Percentiles rank a stretch among this genome's conserved stretches.
These are phyloP conservation scores for Poecile montanus DNA, from an alignment of 2,797 vertebrate species.

Conservation along the genomic window DNA sequence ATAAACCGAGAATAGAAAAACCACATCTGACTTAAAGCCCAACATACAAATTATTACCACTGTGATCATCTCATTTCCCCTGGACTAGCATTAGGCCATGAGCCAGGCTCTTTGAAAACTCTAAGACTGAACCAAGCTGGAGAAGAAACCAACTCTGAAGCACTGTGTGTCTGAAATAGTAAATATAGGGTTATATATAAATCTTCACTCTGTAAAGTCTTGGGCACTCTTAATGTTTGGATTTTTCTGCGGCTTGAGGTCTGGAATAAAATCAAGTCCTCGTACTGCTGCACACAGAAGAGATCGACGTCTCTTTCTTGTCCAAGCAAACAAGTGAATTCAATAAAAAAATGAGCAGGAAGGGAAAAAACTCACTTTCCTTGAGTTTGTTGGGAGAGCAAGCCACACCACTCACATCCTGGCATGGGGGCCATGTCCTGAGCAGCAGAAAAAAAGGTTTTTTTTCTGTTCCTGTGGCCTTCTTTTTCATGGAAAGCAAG, in stretches of 20 bases:
- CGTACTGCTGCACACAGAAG: background rate
- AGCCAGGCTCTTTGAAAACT: slow-evolving; percentile 16
- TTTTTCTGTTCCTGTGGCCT: background rate
- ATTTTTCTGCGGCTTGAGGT: background rate
- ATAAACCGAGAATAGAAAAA: slow-evolving; percentile 72
- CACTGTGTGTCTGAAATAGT: background rate
- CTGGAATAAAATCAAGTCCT: background rate
- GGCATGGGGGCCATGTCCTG: accelerated
- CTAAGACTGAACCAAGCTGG: background rate
- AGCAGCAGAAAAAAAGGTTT: accelerated
- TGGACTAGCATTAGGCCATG: background rate
- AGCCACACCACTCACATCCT: accelerated
- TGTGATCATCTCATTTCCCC: slow-evolving; percentile 20
- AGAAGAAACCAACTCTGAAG: background rate
- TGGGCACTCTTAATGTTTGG: background rate
- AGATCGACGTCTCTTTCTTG: background rate
- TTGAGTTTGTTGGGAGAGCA: background rate
- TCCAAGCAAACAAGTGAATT: background rate
- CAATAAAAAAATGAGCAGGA: background rate
- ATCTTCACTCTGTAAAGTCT: background rate
- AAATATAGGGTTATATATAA: background rate
- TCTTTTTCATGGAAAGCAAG: background rate
- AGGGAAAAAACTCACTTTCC: background rate
- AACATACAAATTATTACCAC: slow-evolving; percentile 54
- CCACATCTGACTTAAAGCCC: slow-evolving; percentile 60